These are phyloP conservation scores for human (Homo sapiens) DNA, from an alignment of 2,113 vertebrate species.

Conservation along the genomic window DNA sequence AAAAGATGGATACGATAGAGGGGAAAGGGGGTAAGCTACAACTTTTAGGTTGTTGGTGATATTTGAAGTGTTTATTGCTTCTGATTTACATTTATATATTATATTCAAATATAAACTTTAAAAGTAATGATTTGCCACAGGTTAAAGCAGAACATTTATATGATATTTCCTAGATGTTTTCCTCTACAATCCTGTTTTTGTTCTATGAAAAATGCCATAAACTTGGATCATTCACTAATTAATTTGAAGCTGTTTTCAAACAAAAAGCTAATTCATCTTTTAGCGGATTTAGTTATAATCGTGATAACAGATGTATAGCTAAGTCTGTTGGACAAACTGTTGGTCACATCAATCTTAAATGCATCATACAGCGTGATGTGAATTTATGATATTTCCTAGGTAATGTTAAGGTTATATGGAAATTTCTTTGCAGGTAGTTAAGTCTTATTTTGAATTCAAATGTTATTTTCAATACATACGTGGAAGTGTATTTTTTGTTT, in stretches of 20 bases:
- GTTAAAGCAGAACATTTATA: background rate
- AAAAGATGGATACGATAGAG: background rate
- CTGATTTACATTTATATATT: background rate
- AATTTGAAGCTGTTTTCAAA: constrained; percentile 47
- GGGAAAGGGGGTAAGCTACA: background rate
- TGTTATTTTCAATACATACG: background rate
- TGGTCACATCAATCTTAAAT: background rate
- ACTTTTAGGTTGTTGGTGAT: background rate
- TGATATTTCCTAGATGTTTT: background rate
- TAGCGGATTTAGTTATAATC: background rate
- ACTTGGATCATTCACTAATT: background rate
- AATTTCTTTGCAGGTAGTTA: constrained; percentile 1
- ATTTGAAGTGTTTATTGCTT: background rate
- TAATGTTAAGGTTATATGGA: background rate
- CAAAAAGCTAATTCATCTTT: background rate
- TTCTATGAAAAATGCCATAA: constrained; percentile 19
- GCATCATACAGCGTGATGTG: background rate
- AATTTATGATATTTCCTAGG: background rate
- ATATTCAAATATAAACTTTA: background rate
- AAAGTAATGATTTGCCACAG: background rate
- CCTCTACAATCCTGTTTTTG: background rate
- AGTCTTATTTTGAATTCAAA: background rate
- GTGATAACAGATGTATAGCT: background rate
- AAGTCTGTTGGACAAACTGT: background rate
- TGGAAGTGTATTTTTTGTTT: background rate